Evolutionary conservation across 2,113 vertebrate genomes (phyloP).

Genomic region (Thunnus thynnus): DNA sequence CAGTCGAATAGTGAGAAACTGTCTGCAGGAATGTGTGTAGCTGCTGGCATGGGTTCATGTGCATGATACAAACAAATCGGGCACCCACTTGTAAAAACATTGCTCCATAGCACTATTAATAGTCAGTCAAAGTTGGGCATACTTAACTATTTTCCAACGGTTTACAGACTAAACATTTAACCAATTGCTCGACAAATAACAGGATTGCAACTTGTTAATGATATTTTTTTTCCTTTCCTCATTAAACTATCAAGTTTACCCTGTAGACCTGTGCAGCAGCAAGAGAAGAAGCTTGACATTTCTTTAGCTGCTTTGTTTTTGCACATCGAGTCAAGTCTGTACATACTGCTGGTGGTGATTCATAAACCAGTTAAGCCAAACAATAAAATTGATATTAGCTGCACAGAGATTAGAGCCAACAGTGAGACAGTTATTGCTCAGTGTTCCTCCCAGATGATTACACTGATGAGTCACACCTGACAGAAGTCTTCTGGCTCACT

Average conservation of each 20-base stretch:
- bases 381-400: not conserved
- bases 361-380: constrained; percentile 23
- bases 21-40: too few species aligned
- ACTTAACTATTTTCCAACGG: too few species aligned
- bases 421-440: constrained; percentile 5
- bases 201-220: too few species aligned
- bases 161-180: too few species aligned
- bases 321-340: not conserved
- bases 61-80: too few species aligned
- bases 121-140: too few species aligned
- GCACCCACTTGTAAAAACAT: too few species aligned
- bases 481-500: not conserved
- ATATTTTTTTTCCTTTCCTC: too few species aligned
- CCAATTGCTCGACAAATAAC: too few species aligned
- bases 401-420: not conserved
- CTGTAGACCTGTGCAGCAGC: not conserved
- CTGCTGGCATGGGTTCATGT: too few species aligned
- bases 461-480: constrained; percentile 17
- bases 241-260: not conserved
- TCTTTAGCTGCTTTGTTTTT: not conserved
- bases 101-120: too few species aligned
- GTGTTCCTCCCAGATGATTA: not conserved
- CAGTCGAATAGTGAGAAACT: too few species aligned
- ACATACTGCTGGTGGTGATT: not conserved
- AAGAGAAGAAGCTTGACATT: not conserved